phyloP scores from a whole-genome alignment of 1,140 invertebrate genomes.

The Dinoponera quadriceps region DNA sequence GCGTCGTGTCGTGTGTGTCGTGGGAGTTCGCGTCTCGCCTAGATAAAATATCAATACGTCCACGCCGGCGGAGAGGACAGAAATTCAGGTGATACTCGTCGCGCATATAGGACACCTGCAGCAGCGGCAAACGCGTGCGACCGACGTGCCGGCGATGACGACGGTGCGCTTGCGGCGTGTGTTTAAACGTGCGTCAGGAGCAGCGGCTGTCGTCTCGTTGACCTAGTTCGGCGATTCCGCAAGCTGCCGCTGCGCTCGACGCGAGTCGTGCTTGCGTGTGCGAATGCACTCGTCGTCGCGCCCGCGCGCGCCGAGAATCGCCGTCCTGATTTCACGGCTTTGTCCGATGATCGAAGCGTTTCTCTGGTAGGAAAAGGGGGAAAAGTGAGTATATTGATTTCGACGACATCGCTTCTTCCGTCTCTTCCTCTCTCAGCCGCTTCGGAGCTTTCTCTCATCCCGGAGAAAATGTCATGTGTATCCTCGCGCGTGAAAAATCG shows the following conservation, averaged over 20 bases:
- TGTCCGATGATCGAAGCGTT: background rate
- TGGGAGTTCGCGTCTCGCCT: slow-evolving; percentile 19
- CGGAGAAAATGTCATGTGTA: too few relatives aligned
- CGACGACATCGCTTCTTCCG: too few relatives aligned
- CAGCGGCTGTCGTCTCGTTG: slow-evolving; percentile 69
- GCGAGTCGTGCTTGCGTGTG: slow-evolving; percentile 27
- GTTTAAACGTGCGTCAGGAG: slow-evolving; percentile 68
- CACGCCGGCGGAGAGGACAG: slow-evolving; percentile 32
- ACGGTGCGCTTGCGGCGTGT: slow-evolving; percentile 45
- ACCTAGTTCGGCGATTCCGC: slow-evolving; percentile 68
- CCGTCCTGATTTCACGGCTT: background rate
- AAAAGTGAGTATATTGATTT: too few relatives aligned
- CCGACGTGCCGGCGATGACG: background rate
- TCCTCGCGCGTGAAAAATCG: too few relatives aligned
- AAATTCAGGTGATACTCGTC: slow-evolving; percentile 44
- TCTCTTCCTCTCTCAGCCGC: too few relatives aligned
- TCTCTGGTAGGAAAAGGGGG: too few relatives aligned
- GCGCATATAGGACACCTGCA: slow-evolving; percentile 54
- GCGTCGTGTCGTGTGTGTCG: background rate
- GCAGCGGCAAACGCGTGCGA: slow-evolving; percentile 60
- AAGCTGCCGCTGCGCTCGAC: slow-evolving; percentile 55
- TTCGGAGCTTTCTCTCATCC: too few relatives aligned
- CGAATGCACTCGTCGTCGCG: slow-evolving; percentile 48
- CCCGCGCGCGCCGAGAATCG: background rate
- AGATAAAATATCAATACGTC: slow-evolving; percentile 52